Conservation (phyloP, 2,888 invertebrate species). For the Drosophila lacicola region DNA sequence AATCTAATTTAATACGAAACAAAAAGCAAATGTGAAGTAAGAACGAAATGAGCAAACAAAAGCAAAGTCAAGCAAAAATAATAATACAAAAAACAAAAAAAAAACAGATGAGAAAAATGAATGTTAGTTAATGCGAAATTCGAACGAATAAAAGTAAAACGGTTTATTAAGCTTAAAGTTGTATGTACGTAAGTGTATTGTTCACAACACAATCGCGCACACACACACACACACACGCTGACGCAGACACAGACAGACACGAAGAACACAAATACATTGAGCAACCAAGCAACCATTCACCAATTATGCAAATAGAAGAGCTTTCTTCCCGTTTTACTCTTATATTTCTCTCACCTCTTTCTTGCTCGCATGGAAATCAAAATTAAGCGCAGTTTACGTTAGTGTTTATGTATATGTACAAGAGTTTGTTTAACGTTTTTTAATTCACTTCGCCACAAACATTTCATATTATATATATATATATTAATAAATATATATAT, state of each 20-base stretch:
- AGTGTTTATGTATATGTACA: conserved; percentile 36
- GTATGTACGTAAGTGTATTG: conserved; percentile 84
- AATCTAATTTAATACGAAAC: conserved; percentile 67
- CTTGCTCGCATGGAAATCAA: conserved; percentile 57
- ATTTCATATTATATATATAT: conserved; percentile 40
- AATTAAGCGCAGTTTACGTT: conserved; percentile 48
- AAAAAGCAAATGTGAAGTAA: conserved; percentile 61
- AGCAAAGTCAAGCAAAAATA: conserved; percentile 44
- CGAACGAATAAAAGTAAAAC: conserved; percentile 69
- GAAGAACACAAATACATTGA: conserved; percentile 18
- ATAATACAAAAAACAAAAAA: conserved; percentile 21
- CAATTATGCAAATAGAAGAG: conserved; percentile 31
- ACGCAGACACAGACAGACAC: conserved; percentile 21
- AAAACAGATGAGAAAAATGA: conserved; percentile 38
- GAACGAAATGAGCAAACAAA: conserved; percentile 59
- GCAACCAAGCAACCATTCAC: conserved; percentile 15
- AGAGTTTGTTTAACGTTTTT: conserved; percentile 52
- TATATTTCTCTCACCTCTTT: conserved; percentile 42
- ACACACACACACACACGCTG: not conserved
- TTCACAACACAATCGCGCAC: conserved; percentile 49
- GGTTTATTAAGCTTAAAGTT: conserved; percentile 82
- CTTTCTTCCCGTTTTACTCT: conserved; percentile 31
- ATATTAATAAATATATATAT: conserved; percentile 38
- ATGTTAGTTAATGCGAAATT: conserved; percentile 67
- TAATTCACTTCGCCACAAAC: conserved; percentile 51